Base-by-base conservation (phyloP, 2,113 vertebrate genomes). In the Anser cygnoides region DNA sequence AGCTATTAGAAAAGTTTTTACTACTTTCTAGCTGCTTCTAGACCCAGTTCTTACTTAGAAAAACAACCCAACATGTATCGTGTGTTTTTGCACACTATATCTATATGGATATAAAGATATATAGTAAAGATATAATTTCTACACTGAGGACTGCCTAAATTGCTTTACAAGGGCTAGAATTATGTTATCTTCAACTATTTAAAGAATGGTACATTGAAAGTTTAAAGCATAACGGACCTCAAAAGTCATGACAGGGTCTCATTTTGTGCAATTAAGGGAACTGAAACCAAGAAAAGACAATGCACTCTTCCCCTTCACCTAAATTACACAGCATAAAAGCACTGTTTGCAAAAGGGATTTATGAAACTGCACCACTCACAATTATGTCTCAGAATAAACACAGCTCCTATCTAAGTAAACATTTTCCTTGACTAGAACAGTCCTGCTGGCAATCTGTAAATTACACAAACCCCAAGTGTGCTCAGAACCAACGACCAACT, bases 301-400 rank as follows among this genome's bases (percentile, higher is more conserved):
- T 18, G 29, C n/a, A 11, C 41, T 81, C 84, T 84, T 16, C 75
- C 49, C 20, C 63, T 74, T 68, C 52, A 46, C 16, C 80, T 75
- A 84, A 97, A 97, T 92, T 91, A 90, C 86, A 89, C 2, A 3
- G 61, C 33, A 25, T 0, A 55, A 67, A 77, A 81, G 20, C 44
- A 31, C 29, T 57, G 22, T 59, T 67, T 91, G 72, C 66, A 71
- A 58, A 77, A 73, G 3, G 57, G 68, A 84, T 75, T 91, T 71
- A 46, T 52, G n/a, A 92, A 90, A 46, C 65, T n/a, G 78, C 57
- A 71, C 94, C 91, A 89, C 86, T 84, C 5, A 0, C 71, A 92
- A 93, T 95, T 96, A 84, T 35, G 33, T 68, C 84, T 81, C 84
- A 81, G 94, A 78, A 96, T 92, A 95, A 96, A 78, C 39, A 52